Evolutionary conservation across 2,113 vertebrate genomes (phyloP).

Genomic region (Sceloporus undulatus): DNA sequence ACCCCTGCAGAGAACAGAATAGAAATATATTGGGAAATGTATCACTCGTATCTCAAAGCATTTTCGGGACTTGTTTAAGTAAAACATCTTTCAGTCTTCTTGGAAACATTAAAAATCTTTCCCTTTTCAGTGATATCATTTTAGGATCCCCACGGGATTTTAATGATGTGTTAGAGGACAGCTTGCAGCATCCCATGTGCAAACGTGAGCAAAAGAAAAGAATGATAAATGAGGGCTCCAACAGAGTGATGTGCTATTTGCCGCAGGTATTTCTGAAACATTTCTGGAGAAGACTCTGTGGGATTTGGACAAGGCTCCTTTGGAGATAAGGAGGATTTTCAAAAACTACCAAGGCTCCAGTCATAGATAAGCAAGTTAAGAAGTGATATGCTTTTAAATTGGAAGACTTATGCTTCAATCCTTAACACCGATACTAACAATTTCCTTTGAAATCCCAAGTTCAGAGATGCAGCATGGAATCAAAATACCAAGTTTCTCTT

Average conservation of each 20-base stretch:
- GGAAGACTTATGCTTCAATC: accelerated
- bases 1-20: neutral
- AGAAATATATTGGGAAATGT: slow-evolving; percentile 36
- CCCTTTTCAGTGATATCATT: slow-evolving; percentile 54
- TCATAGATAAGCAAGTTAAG: neutral
- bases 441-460: neutral
- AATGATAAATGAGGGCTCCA: slow-evolving; percentile 30
- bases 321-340: neutral
- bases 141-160: slow-evolving; percentile 48
- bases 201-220: slow-evolving; percentile 43
- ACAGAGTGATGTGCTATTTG: neutral
- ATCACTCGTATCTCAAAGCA: slow-evolving; percentile 36
- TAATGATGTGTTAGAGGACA: slow-evolving; percentile 63
- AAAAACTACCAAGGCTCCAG: neutral
- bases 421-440: neutral
- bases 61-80: slow-evolving; percentile 59
- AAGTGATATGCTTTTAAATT: slow-evolving; percentile 6
- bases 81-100: slow-evolving; percentile 67
- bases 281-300: slow-evolving; percentile 4
- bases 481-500: neutral
- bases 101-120: slow-evolving; percentile 66
- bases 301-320: slow-evolving; percentile 27
- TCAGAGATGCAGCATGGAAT: neutral
- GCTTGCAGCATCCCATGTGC: slow-evolving; percentile 51
- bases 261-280: slow-evolving; percentile 1